Evolutionary conservation across 2,113 vertebrate species (phyloP), one percentile per base, ranked within the genome.

Genomic region (Piliocolobus tephrosceles): DNA sequence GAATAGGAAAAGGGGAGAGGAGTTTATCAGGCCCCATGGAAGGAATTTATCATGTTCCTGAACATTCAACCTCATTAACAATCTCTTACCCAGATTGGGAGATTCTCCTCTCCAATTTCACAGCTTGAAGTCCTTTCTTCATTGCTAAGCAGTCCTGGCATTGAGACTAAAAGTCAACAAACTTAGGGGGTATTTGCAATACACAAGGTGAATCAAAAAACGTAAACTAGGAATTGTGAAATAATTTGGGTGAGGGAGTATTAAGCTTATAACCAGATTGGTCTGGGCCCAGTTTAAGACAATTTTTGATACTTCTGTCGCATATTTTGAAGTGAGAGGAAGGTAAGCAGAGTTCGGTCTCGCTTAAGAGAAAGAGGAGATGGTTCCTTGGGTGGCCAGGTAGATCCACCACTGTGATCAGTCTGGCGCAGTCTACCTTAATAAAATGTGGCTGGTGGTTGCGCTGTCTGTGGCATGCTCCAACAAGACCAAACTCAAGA

Each of bases 401-500:
- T 20, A 7, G 40, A 27, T 82, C 81, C 40, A 5, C 45, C 20
- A 12, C 72, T 13, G 6, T 52, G 75, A 84, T 76, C 35, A 45
- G 64, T 52, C 85, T 89, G 85, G 78, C n/a, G 13, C n/a, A 30
- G 55, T 40, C 81, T 75, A 14, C 43, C 70, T 40, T 81, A 76
- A 93, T 50, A 45, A 97, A 95, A 83, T 11, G 25, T 52, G n/a
- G 92, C 90, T 78, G 73, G 47, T 81, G 58, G 72, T 68, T 85
- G 86, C 87, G 43, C 75, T 78, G 72, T 93, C 97, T 94, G 93
- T 52, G 78, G 90, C 90, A 1, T 75, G 96, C 68, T 96, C 88
- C 66, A 32, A 91, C 97, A 98, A 88, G 83, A 97, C 85, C 73
- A 25, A 45, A 82, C 11, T 38, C 14, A 14, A 97, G 91, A 83